Percentiles rank a stretch among this genome's conserved stretches.
These are phyloP conservation scores for Sterrhoptilus dennistouni DNA, from an alignment of 2,113 vertebrate species.

Conservation along the genomic window DNA sequence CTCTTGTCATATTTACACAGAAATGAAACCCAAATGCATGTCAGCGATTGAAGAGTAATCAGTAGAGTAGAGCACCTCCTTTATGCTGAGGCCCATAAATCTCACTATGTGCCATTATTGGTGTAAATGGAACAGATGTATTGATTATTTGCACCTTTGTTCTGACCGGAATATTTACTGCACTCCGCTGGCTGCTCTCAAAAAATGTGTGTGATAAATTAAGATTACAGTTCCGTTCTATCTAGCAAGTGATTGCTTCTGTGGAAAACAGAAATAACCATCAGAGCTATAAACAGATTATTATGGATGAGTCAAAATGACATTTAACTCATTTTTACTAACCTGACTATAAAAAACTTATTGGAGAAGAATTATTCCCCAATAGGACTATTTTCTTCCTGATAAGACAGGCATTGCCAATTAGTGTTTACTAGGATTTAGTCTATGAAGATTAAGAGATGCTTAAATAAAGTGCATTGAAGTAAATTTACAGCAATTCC, in stretches of 20 bases:
- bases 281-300: slow-evolving; percentile 17
- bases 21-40: not conserved
- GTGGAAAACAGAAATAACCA: slow-evolving; percentile 58
- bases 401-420: not conserved
- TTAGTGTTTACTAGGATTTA: not conserved
- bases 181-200: not conserved
- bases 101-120: slow-evolving; percentile 36
- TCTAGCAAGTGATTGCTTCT: slow-evolving; percentile 12
- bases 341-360: not conserved
- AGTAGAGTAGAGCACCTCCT: slow-evolving; percentile 25
- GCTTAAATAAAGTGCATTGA: not conserved
- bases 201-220: slow-evolving; percentile 26
- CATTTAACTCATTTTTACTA: not conserved
- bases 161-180: not conserved
- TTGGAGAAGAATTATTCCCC: not conserved
- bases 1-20: slow-evolving; percentile 37
- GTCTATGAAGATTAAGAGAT: not conserved
- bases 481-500: not conserved
- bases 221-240: not conserved
- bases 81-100: slow-evolving; percentile 26
- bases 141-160: slow-evolving; percentile 61
- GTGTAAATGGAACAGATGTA: slow-evolving; percentile 28
- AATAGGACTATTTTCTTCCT: not conserved
- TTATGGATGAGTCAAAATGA: slow-evolving; percentile 20
- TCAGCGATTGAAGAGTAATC: slow-evolving; percentile 38